Evolutionary conservation across 2,888 invertebrate species (phyloP), one percentile per base, ranked within the genome.

Genomic region (Julus scanicus): DNA sequence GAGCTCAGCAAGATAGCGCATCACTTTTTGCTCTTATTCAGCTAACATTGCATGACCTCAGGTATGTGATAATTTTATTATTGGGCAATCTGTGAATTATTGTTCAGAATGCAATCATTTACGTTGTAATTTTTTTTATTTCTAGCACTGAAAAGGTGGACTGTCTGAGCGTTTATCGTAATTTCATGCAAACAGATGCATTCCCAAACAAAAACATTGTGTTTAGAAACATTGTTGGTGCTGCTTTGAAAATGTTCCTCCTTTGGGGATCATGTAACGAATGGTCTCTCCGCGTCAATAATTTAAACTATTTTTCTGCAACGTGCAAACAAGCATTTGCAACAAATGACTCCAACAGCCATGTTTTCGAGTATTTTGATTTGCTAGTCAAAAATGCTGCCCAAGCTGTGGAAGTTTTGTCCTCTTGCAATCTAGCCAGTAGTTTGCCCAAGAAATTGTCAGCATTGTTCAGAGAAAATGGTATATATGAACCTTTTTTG

Each of bases 251-350:
- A 53, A n/a, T 84, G n/a, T 84, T 84, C 37, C 37, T 88, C 13
- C 49, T 57, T 53, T 40, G 71, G 88, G 57, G 86, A n/a, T 86
- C 88, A 37, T 88, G 40, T 20, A 49, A 39, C 37, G 86, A 86
- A 11, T 88, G 20, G 48, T 37, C 86, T 39, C 48, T 86, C 4
- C 49, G 88, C 6, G 37, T 88, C 49, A 71, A 37, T 44, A 37
- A 29, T n/a, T n/a, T 88, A 17, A 80, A 85, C 11, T 44, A 48
- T 4, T 87, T 39, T 40, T 40, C n/a, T 17, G 11, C 63, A 8
- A 57, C n/a, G 2, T 53, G 86, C 86, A 63, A 85, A n/a, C 29
- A 37, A 80, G 37, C 37, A 37, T 29, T 37, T 39, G 4, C 80
- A 37, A 15, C 37, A 2, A 37, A 80, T 80, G 15, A 15, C 15